phyloP scores from a whole-genome alignment of 2,797 vertebrate genomes.

The Melanotaenia pygmaea region DNA sequence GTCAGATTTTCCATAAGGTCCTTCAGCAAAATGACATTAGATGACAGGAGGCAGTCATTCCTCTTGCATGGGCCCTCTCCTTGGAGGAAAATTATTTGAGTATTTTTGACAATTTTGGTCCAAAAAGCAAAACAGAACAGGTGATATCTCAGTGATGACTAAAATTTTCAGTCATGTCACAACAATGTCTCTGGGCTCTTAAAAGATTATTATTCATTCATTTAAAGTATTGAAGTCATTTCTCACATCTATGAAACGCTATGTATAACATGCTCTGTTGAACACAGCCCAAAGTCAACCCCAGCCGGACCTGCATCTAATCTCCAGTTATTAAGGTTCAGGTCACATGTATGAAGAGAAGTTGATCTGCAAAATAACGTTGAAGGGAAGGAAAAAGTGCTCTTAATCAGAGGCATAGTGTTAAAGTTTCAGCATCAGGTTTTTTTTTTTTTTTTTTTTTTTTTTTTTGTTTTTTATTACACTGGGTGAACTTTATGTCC shows the following conservation, averaged over 20 bases:
- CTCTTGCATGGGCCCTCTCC: slow-evolving; percentile 27
- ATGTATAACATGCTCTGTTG: slow-evolving; percentile 49
- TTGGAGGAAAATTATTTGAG: slow-evolving; percentile 48
- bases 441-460: too few species aligned
- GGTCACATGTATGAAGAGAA: slow-evolving; percentile 16
- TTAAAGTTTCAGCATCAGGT: background rate
- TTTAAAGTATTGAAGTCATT: slow-evolving; percentile 51
- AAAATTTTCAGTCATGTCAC: slow-evolving; percentile 38
- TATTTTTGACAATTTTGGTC: slow-evolving; percentile 37
- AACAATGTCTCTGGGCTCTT: slow-evolving; percentile 43
- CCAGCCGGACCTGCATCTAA: slow-evolving; percentile 7
- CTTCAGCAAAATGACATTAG: slow-evolving; percentile 38
- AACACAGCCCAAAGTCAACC: slow-evolving; percentile 45
- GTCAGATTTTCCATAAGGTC: slow-evolving; percentile 26
- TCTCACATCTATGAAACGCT: slow-evolving; percentile 32
- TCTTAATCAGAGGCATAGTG: slow-evolving; percentile 1
- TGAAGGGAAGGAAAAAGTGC: slow-evolving; percentile 9
- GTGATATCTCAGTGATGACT: slow-evolving; percentile 47
- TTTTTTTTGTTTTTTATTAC: too few species aligned
- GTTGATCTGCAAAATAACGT: slow-evolving; percentile 21
- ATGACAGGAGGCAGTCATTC: slow-evolving; percentile 43
- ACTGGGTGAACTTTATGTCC: too few species aligned
- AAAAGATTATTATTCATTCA: slow-evolving; percentile 42
- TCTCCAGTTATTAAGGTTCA: slow-evolving; percentile 34
- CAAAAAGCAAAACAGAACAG: slow-evolving; percentile 32